These are phyloP conservation scores for Synergus japonicus DNA, from an alignment of 2,888 invertebrate genomes.

Conservation along the genomic window DNA sequence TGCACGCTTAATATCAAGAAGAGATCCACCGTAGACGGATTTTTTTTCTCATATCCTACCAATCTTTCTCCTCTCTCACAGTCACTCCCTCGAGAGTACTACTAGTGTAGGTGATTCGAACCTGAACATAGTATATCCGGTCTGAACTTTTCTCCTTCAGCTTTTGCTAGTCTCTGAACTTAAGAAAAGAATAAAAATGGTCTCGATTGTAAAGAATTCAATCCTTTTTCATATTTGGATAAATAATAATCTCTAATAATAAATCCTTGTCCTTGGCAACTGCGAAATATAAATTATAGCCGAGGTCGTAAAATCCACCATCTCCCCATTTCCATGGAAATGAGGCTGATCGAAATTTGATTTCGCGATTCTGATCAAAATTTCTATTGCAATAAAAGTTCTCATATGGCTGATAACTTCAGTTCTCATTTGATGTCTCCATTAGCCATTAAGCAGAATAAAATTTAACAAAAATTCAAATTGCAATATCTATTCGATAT, in stretches of 20 bases:
- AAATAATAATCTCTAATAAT: neutral
- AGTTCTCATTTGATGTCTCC: neutral
- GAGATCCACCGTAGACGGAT: slow-evolving; percentile 49
- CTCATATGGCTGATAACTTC: neutral
- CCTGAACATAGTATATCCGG: neutral
- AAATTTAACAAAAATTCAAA: neutral
- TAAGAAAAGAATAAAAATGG: no score
- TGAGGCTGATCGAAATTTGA: slow-evolving; percentile 6
- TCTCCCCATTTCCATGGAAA: slow-evolving; percentile 14
- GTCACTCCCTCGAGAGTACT: slow-evolving; percentile 45
- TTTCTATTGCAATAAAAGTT: neutral
- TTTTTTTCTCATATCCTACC: slow-evolving; percentile 53
- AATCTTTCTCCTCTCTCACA: slow-evolving; percentile 47
- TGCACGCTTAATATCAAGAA: slow-evolving; percentile 56
- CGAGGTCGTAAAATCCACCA: neutral
- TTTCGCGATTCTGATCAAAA: neutral
- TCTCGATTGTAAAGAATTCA: no score
- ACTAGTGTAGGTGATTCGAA: slow-evolving; percentile 44
- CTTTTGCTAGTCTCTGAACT: neutral
- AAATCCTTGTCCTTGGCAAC: neutral
- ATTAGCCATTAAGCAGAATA: neutral
- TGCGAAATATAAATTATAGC: neutral
- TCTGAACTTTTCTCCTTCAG: neutral
- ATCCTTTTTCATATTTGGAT: neutral
- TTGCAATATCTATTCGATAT: no score